Conservation (phyloP, 2,113 vertebrate species). For the Ellobius talpinus region DNA sequence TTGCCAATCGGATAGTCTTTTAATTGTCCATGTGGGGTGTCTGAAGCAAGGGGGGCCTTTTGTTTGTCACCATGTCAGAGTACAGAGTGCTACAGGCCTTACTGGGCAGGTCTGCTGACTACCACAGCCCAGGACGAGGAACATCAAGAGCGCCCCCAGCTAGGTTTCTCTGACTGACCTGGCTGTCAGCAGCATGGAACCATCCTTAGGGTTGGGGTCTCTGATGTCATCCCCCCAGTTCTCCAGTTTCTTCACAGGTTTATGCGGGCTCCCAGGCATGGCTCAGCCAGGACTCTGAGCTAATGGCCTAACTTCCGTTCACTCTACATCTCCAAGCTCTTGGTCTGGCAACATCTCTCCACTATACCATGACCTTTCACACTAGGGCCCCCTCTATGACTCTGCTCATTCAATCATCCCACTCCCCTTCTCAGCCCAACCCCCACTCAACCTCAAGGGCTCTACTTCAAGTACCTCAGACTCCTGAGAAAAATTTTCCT, state of each 20-base stretch:
- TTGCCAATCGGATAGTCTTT: not conserved
- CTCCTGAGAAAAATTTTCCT: not conserved
- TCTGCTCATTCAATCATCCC: not conserved
- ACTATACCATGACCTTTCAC: not conserved
- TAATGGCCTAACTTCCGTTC: not conserved
- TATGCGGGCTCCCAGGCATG: not conserved
- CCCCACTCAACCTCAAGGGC: not conserved
- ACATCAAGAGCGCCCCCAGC: not conserved
- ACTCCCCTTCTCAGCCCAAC: not conserved
- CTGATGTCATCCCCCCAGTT: not conserved
- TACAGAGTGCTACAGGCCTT: not conserved
- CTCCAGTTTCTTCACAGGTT: not conserved
- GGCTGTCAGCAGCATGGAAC: not conserved
- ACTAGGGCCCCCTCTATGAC: not conserved
- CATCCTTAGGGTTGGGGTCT: not conserved
- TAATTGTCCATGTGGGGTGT: not conserved
- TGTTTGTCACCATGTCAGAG: not conserved
- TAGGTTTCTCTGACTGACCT: not conserved
- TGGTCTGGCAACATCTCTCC: not conserved
- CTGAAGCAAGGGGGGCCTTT: not conserved
- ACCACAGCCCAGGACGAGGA: not conserved
- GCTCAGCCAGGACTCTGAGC: not conserved
- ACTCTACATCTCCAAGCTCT: not conserved
- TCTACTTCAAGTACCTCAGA: not conserved
- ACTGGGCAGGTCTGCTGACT: not conserved